Base-by-base conservation (phyloP, 1,140 invertebrate genomes). In the Cydia fagiglandana region DNA sequence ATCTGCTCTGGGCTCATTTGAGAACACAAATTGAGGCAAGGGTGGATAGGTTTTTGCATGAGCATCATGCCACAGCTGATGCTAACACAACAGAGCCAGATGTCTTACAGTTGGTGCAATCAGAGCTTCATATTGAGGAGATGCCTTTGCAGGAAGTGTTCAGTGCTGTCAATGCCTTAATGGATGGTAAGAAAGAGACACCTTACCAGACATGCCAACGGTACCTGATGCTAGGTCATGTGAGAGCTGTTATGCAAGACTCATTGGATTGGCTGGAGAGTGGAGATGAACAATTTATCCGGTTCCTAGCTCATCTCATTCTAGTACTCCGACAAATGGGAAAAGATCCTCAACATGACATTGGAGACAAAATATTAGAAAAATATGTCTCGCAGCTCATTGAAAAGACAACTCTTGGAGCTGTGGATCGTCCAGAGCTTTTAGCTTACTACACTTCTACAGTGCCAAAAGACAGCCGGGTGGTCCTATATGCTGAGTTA, bases 1-100 rank as follows among this genome's bases (percentile, higher is more conserved):
- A 99, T 92, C 93, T 96, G 75, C 89, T 99, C 12, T 99, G 98
- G 98, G 97, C 97, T 10, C 96, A 98, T 87, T 94, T 98, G 78
- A 96, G 96, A 83, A 94, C 95, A 0, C 94, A 97, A 80, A 95
- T 99, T 76, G 98, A 99, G 88, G 95, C 96, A 15, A 94, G 95
- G 78, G 97, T 99, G 1, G 98, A 99, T 84, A 93, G 94, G 77
- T 95, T 97, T 88, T 86, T 97, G 15, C 91, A 95, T 80, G 93
- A 94, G 81, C 92, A 93, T 78, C 87, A 93, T 85, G 77, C 83
- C 13, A 91, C 92, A 45, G 88, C 86, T 24, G 88, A 92, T 94
- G 93, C 88, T 88, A 94, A 93, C 86, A 94, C 80, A 79, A 93
- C 80, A 94, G 82, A 93, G 89, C 10, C 85, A 92, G 70, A 94